These are phyloP conservation scores for Eristalinus sepulchralis DNA, from an alignment of 2,888 invertebrate genomes.

Conservation along the genomic window DNA sequence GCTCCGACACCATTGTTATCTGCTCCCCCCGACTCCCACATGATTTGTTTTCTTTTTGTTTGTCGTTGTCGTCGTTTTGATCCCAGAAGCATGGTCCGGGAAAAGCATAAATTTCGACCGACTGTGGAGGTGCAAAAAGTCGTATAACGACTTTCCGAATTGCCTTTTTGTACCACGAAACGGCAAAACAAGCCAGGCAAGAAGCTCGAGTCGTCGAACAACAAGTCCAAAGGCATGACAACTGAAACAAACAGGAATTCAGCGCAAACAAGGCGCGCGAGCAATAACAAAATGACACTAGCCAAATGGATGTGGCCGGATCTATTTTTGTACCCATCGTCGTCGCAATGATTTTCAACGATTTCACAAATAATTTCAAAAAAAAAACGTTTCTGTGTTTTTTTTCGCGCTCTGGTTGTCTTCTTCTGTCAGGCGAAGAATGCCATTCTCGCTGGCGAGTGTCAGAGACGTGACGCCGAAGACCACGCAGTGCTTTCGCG, in stretches of 20 bases:
- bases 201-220: slow-evolving; percentile 58
- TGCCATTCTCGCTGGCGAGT: slow-evolving; percentile 8
- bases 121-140: slow-evolving; percentile 59
- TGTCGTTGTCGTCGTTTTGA: neutral
- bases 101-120: slow-evolving; percentile 53
- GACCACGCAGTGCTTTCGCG: neutral
- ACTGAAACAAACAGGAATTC: slow-evolving; percentile 62
- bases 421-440: slow-evolving; percentile 9
- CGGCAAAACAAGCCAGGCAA: slow-evolving; percentile 65
- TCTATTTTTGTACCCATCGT: slow-evolving; percentile 57
- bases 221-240: slow-evolving; percentile 61
- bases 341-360: slow-evolving; percentile 39
- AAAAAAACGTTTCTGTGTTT: neutral
- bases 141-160: slow-evolving; percentile 57
- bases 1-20: neutral
- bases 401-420: neutral
- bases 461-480: neutral
- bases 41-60: neutral
- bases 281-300: slow-evolving; percentile 23
- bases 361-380: slow-evolving; percentile 48
- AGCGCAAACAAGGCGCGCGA: slow-evolving; percentile 12
- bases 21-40: slow-evolving; percentile 29
- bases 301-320: slow-evolving; percentile 46
- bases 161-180: slow-evolving; percentile 31
- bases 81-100: slow-evolving; percentile 37